Evolutionary conservation across 2,797 vertebrate species (phyloP).

Genomic region (Crocidura indochinensis): DNA sequence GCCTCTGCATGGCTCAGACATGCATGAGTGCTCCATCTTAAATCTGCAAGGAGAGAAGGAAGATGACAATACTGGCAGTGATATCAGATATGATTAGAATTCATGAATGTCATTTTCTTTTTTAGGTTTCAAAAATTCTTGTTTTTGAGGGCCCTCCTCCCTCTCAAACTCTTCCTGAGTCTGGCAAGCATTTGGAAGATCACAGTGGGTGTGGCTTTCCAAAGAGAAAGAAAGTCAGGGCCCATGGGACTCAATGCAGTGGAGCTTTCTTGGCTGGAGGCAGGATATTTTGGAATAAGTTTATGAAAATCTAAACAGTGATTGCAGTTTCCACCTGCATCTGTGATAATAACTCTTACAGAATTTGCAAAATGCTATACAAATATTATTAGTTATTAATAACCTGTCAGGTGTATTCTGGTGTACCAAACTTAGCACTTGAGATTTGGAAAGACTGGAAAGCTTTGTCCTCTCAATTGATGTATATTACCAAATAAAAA

Average conservation of each 20-base stretch:
- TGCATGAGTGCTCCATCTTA: too few relatives aligned
- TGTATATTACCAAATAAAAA: conserved; percentile 60
- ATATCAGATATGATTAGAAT: rapidly evolving
- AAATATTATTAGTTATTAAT: conserved; percentile 10
- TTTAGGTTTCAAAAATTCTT: background rate
- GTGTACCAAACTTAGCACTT: background rate
- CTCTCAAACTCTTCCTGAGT: background rate
- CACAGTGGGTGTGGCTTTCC: background rate
- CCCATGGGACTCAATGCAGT: background rate
- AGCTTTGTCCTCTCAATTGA: conserved; percentile 54
- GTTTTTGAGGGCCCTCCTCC: background rate
- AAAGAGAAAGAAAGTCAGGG: background rate
- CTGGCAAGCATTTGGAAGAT: background rate
- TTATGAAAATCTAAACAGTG: background rate
- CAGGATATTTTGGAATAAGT: background rate
- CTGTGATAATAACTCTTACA: conserved; percentile 19
- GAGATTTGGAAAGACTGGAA: background rate
- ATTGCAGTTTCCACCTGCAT: background rate
- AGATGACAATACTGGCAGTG: background rate
- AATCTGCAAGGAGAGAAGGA: background rate
- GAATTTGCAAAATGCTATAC: conserved; percentile 49
- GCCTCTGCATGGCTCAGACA: background rate
- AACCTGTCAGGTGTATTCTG: background rate
- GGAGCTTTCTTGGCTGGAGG: conserved; percentile 31
- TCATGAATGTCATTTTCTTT: background rate